phyloP scores from a whole-genome alignment of 2,888 invertebrate genomes.

The Dichetophora obliterata region DNA sequence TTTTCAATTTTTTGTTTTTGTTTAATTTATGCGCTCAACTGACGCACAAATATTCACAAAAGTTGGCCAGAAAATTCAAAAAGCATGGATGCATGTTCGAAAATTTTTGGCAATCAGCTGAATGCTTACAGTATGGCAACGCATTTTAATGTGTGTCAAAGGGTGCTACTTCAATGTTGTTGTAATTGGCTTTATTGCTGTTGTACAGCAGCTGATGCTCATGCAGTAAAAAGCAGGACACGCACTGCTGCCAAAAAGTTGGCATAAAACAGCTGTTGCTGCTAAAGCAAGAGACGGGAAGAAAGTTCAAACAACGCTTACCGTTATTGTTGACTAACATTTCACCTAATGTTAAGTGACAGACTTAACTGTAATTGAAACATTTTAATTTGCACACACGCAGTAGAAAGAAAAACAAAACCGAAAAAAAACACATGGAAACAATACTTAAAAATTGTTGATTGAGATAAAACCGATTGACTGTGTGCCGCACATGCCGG shows the following conservation, averaged over 20 bases:
- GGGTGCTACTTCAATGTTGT: background rate
- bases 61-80: background rate
- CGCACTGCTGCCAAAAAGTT: background rate
- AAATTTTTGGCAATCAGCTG: constrained; percentile 6
- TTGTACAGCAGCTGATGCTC: constrained; percentile 1
- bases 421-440: background rate
- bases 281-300: background rate
- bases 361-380: background rate
- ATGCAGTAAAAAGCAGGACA: background rate
- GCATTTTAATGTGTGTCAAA: constrained; percentile 11
- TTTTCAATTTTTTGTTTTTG: no score
- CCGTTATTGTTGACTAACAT: background rate
- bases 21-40: no score
- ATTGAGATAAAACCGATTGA: constrained; percentile 27
- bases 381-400: constrained; percentile 8
- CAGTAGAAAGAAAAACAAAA: background rate
- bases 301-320: background rate
- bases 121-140: background rate
- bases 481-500: background rate
- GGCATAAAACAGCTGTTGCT: background rate
- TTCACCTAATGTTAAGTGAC: constrained; percentile 2
- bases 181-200: background rate
- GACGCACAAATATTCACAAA: no score
- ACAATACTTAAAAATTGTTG: constrained; percentile 8
- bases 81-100: background rate